Evolutionary conservation across 2,113 vertebrate genomes (phyloP).

Genomic region (Hypomesus transpacificus): DNA sequence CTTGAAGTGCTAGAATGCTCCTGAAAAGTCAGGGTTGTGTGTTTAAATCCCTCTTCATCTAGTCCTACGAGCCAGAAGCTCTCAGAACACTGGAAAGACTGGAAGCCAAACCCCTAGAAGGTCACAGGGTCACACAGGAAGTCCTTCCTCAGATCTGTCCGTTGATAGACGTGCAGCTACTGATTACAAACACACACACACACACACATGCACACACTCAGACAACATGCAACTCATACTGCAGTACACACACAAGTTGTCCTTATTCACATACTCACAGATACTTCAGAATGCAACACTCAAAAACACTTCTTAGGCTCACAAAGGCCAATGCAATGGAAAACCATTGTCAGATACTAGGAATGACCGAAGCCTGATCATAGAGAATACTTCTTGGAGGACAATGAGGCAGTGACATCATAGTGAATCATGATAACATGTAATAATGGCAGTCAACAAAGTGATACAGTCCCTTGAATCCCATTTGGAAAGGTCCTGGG

Average conservation of each 20-base stretch:
- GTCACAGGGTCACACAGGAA: conserved; percentile 49
- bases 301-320: conserved; percentile 40
- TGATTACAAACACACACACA: conserved; percentile 42
- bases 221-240: conserved; percentile 60
- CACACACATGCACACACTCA: conserved; percentile 47
- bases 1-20: conserved; percentile 50
- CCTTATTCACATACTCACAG: conserved; percentile 31
- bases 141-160: conserved; percentile 26
- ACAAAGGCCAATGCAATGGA: conserved; percentile 47
- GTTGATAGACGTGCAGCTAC: conserved; percentile 39
- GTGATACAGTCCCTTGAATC: conserved; percentile 19
- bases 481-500: conserved; percentile 11
- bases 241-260: conserved; percentile 35
- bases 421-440: conserved; percentile 22
- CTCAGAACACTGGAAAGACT: conserved; percentile 69
- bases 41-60: conserved; percentile 25
- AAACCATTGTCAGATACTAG: conserved; percentile 22
- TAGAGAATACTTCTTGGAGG: conserved; percentile 1
- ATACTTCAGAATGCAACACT: conserved; percentile 39
- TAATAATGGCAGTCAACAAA: conserved; percentile 5
- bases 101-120: conserved; percentile 54
- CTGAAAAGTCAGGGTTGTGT: conserved; percentile 22
- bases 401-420: conserved; percentile 54
- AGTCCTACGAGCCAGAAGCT: conserved; percentile 28
- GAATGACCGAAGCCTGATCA: conserved; percentile 29